Evolutionary conservation across 1,140 invertebrate genomes (phyloP), one percentile per base, ranked within the genome.

Genomic region (Reticulitermes speratus): DNA sequence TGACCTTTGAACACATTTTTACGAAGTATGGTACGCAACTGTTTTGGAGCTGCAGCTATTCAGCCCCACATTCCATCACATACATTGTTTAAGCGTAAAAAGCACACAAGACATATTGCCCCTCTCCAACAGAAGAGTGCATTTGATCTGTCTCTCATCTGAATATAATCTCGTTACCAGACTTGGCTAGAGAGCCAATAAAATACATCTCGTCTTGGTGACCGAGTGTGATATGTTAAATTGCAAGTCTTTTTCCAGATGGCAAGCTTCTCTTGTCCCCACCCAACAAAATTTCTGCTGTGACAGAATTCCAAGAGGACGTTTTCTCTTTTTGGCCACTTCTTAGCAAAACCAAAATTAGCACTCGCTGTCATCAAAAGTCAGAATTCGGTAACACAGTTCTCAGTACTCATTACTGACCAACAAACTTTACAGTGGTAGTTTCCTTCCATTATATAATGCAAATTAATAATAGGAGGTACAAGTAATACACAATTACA

Each of bases 1-100:
- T 75, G 65, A 75, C 65, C 25, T 75, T 30, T 75, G 65, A 75
- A 75, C 65, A 75, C 65, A 75, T 75, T 75, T 75, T 75, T 75
- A 75, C n/a, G 65, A 75, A 75, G 25, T 23, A n/a, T n/a, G 14
- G 11, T 75, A 75, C 65, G n/a, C 16, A 75, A n/a, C 9, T 75
- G 11, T 75, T 75, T 75, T 75, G 65, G 65, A 75, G 65, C n/a
- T 30, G 65, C 65, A 30, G n/a, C 7, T 75, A 30, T 16, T 30
- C 9, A 75, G 65, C 65, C 12, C 65, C 65, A 75, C 7, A 75
- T 65, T 75, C 65, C 65, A 75, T 75, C 65, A 75, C 65, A 75
- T 75, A 75, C 19, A 55, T 6, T 12, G 14, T 75, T 75, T 75
- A 75, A 75, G 65, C 65, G 65, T 75, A 75, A 75, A 75, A 75